Base-by-base conservation (phyloP, 2,113 vertebrate genomes). In the Furnarius figulus region DNA sequence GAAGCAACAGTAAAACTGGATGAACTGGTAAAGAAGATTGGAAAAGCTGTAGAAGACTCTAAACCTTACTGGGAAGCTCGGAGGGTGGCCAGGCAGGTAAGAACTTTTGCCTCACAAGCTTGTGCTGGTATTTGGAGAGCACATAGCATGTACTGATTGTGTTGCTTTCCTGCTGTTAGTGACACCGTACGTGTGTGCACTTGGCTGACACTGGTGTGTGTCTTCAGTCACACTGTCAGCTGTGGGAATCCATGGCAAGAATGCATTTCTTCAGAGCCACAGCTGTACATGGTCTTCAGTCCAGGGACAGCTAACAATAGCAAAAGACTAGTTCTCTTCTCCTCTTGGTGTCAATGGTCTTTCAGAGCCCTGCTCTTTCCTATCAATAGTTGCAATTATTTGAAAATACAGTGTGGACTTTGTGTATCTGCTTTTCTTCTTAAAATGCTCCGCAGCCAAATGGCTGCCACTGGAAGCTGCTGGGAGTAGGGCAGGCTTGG, bases 51-150 rank as follows among this genome's bases (percentile, higher is more conserved):
- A 76, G 99, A 99, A 63, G 99, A 99, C 85, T 99, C 99, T 11
- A 99, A 99, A 95, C 99, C 99, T 21, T 99, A 99, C 97, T 99
- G 99, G 99, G 99, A 99, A 97, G 99, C 99, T 24, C 98, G 99
- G 50, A 98, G 98, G 85, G 97, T 99, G 94, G 99, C 99, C 24
- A 97, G 99, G 87, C 99, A 99, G 99, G 99, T 99, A 84, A 98
- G 98, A 72, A 5, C 50, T 79, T 92, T 75, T 88, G 73, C 70
- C 68, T 88, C 77, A 6, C 2, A 68, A 84, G n/a, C 68, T 78
- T 44, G n/a, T 74, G 53, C 49, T 76, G 58, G 44, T 62, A 58
- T 15, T 27, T 76, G 70, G 65, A 44, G 79, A 50, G 37, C 46
- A 58, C 35, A 28, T 21, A 50, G 21, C 47, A 53, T 33, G 24